A percentile compares a stretch with the other conserved stretches of the same genome.
Evolutionary conservation across 2,113 vertebrate species (phyloP).

Genomic region (Antechinus flavipes): DNA sequence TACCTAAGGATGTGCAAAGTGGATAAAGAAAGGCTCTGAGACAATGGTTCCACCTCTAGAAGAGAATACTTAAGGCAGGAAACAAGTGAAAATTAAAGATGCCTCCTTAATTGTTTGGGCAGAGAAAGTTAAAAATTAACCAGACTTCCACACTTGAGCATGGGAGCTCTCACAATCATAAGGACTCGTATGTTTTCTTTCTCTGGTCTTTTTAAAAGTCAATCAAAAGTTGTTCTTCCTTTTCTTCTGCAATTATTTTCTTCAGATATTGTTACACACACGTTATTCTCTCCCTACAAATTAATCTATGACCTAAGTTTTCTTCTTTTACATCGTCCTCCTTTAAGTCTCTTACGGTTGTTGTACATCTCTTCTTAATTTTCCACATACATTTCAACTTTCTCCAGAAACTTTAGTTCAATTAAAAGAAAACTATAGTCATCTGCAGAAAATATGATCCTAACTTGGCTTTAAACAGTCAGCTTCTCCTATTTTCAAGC

Average conservation of each 20-base stretch:
- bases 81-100: background rate
- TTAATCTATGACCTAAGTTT: background rate
- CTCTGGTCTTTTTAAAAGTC: background rate
- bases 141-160: background rate
- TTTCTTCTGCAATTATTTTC: background rate
- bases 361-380: background rate
- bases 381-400: background rate
- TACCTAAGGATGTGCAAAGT: background rate
- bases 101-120: background rate
- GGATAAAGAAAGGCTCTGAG: background rate
- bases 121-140: background rate
- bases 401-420: background rate
- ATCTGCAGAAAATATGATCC: background rate
- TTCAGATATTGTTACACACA: background rate
- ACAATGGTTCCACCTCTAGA: background rate
- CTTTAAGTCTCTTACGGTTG: background rate
- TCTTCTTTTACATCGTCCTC: background rate
- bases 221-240: background rate
- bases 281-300: background rate
- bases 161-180: background rate
- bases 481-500: background rate
- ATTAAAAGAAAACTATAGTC: background rate
- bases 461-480: background rate
- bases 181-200: background rate
- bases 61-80: background rate